Evolutionary conservation across 2,797 vertebrate species (phyloP).

Genomic region (Dallia pectoralis): DNA sequence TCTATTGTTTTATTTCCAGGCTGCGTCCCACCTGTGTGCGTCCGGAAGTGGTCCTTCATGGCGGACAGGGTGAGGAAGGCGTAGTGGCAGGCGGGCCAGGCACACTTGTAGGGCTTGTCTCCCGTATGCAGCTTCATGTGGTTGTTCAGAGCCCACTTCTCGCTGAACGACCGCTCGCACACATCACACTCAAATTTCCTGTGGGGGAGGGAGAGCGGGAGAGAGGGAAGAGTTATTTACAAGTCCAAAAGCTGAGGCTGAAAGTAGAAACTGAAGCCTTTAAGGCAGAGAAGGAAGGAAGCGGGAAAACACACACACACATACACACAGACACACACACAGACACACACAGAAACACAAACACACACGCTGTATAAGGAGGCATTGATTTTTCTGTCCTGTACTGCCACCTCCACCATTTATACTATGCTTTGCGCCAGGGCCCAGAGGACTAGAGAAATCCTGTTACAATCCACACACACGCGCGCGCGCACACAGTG

Average conservation of each 20-base stretch:
- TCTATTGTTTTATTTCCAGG: not conserved
- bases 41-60: slow-evolving; percentile 98
- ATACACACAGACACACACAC: slow-evolving; percentile 39
- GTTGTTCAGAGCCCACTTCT: slow-evolving; percentile 99
- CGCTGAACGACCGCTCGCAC: slow-evolving; percentile 93
- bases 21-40: slow-evolving; percentile 88
- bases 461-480: slow-evolving; percentile 97
- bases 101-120: slow-evolving; percentile 94
- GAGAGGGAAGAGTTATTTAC: slow-evolving; percentile 62
- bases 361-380: slow-evolving; percentile 86
- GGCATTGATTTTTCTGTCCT: slow-evolving; percentile 99
- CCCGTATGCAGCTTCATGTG: slow-evolving; percentile 98
- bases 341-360: slow-evolving; percentile 26
- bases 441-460: slow-evolving; percentile 98
- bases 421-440: slow-evolving; percentile 99
- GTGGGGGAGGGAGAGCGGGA: slow-evolving; percentile 25
- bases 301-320: slow-evolving; percentile 54
- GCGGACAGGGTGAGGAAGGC: slow-evolving; percentile 95
- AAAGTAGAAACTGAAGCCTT: slow-evolving; percentile 57
- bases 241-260: slow-evolving; percentile 63
- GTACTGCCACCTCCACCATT: slow-evolving; percentile 98
- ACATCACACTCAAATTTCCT: slow-evolving; percentile 95
- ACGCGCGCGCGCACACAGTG: slow-evolving; percentile 69
- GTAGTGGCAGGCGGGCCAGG: slow-evolving; percentile 95
- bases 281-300: slow-evolving; percentile 58